Conservation (phyloP, 53 echinoderm and acorn worm genomes). For the Actinopyga echinites region DNA sequence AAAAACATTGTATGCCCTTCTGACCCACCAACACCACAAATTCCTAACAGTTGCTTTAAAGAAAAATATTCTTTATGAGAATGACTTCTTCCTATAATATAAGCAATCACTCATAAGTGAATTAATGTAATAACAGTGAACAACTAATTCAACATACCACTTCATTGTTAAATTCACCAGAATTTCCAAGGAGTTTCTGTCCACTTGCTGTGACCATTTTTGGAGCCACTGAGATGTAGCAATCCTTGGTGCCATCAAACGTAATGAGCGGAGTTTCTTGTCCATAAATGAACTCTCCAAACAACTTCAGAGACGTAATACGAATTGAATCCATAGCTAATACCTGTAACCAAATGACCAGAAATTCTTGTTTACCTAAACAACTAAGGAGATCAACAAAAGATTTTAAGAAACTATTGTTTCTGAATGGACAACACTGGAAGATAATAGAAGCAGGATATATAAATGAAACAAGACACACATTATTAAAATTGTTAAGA, state of each 20-base stretch:
- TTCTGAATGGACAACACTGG: background rate
- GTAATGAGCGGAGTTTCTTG: conserved; percentile 87
- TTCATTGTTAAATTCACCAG: background rate
- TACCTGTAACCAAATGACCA: conserved; percentile 56
- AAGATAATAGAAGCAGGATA: too few relatives aligned
- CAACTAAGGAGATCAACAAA: background rate
- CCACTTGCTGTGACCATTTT: conserved; percentile 11
- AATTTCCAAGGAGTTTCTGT: background rate
- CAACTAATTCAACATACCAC: too few relatives aligned
- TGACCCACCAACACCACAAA: too few relatives aligned
- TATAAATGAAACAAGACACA: too few relatives aligned
- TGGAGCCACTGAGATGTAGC: conserved; percentile 85
- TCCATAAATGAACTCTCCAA: conserved; percentile 88
- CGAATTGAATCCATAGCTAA: conserved; percentile 90
- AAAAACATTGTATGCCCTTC: too few relatives aligned
- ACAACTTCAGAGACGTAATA: conserved; percentile 78
- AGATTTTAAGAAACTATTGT: background rate
- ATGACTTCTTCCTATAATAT: too few relatives aligned
- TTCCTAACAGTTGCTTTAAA: too few relatives aligned
- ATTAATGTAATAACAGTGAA: too few relatives aligned
- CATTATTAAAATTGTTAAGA: too few relatives aligned
- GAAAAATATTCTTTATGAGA: too few relatives aligned
- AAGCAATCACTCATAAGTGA: too few relatives aligned
- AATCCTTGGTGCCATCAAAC: conserved; percentile 70
- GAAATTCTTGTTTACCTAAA: background rate